Conservation (phyloP, 1,140 invertebrate species). For the Calephelis nemesis region DNA sequence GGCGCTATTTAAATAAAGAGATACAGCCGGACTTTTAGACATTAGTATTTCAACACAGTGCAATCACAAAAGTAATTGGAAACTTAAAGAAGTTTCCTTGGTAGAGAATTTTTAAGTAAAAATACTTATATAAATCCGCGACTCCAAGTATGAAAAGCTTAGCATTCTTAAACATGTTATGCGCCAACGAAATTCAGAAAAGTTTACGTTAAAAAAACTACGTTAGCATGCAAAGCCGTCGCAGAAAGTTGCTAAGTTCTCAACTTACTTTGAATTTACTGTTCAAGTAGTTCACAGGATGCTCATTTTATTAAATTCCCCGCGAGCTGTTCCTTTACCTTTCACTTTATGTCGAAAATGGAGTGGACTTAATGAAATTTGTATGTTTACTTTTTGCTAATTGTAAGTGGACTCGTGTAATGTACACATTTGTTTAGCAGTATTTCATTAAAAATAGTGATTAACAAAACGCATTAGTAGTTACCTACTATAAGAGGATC, state of each 20-base stretch:
- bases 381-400: no score
- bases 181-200: not conserved
- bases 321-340: constrained; percentile 7
- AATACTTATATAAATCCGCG: not conserved
- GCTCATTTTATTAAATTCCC: constrained; percentile 16
- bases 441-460: no score
- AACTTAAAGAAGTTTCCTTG: no score
- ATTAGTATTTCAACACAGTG: no score
- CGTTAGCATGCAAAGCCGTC: constrained; percentile 15
- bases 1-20: no score
- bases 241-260: constrained; percentile 15
- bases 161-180: constrained; percentile 1
- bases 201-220: constrained; percentile 11
- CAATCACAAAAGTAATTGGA: no score
- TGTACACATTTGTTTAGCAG: no score
- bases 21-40: no score
- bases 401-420: no score
- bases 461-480: no score
- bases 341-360: constrained; percentile 14
- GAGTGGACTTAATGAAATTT: not conserved
- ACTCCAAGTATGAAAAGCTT: not conserved
- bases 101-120: no score
- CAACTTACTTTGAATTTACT: constrained; percentile 18
- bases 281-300: constrained; percentile 13
- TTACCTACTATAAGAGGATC: no score